phyloP scores from a whole-genome alignment of 2,888 invertebrate species.

The Rosalia funebris region DNA sequence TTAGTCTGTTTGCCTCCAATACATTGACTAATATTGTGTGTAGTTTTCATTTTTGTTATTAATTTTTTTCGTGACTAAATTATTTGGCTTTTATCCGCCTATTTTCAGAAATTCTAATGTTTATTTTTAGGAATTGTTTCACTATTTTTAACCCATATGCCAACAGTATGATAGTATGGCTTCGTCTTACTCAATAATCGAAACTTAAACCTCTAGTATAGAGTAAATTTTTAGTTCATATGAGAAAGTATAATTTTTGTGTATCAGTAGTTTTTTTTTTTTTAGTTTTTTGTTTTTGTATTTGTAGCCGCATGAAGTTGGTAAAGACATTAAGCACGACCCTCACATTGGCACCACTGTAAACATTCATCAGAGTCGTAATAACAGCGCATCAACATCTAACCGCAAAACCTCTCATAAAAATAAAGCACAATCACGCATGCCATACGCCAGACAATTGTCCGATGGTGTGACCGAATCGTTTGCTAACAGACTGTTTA shows the following conservation, averaged over 20 bases:
- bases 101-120: conserved; percentile 31
- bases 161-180: too few species aligned
- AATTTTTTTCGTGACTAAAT: conserved; percentile 34
- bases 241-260: conserved; percentile 27
- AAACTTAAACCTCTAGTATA: too few species aligned
- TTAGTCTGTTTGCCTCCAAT: conserved; percentile 6
- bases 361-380: conserved; percentile 33
- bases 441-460: conserved; percentile 30
- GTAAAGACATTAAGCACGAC: conserved; percentile 49
- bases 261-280: conserved; percentile 46
- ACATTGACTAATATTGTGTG: conserved; percentile 38
- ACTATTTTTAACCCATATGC: too few species aligned
- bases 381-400: conserved; percentile 23
- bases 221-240: too few species aligned
- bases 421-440: conserved; percentile 32
- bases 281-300: conserved; percentile 54
- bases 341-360: conserved; percentile 56
- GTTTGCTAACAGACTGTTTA: conserved; percentile 35
- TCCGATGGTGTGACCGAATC: conserved; percentile 20
- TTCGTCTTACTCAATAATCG: too few species aligned
- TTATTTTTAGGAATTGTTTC: too few species aligned
- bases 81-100: conserved; percentile 20
- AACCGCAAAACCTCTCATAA: conserved; percentile 32
- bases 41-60: conserved; percentile 30
- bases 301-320: conserved; percentile 61